These are phyloP conservation scores for Crenichthys baileyi DNA, from an alignment of 2,797 vertebrate genomes.

Conservation along the genomic window DNA sequence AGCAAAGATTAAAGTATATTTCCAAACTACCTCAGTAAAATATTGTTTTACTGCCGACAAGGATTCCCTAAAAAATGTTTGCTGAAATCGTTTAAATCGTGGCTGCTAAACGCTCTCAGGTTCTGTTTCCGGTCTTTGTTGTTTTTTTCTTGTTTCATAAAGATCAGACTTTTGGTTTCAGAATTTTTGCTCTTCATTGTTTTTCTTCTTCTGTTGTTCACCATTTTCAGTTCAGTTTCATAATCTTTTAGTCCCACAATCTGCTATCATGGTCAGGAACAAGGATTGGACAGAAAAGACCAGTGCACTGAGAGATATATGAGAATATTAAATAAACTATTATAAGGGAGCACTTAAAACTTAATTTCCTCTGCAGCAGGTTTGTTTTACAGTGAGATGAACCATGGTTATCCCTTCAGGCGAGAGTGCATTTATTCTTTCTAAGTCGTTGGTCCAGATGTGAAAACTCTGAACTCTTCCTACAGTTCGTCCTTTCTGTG, in stretches of 20 bases:
- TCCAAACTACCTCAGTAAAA: no score
- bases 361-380: no score
- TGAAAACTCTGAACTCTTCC: slow-evolving; percentile 20
- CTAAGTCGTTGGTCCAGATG: slow-evolving; percentile 15
- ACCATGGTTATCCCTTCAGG: background rate
- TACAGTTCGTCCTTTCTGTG: background rate
- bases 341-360: no score
- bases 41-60: no score
- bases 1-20: background rate
- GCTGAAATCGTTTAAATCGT: no score
- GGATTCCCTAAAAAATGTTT: no score
- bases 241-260: background rate
- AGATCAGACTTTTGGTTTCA: no score
- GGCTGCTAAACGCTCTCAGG: background rate
- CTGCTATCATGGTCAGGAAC: background rate
- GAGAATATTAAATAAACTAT: background rate
- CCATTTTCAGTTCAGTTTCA: background rate
- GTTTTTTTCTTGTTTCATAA: background rate
- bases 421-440: background rate
- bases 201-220: background rate
- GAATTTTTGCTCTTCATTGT: no score
- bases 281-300: background rate
- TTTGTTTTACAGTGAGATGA: background rate
- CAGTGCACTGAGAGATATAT: background rate
- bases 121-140: background rate